phyloP scores from a whole-genome alignment of 1,140 invertebrate species.

The Lepidurus couesii region DNA sequence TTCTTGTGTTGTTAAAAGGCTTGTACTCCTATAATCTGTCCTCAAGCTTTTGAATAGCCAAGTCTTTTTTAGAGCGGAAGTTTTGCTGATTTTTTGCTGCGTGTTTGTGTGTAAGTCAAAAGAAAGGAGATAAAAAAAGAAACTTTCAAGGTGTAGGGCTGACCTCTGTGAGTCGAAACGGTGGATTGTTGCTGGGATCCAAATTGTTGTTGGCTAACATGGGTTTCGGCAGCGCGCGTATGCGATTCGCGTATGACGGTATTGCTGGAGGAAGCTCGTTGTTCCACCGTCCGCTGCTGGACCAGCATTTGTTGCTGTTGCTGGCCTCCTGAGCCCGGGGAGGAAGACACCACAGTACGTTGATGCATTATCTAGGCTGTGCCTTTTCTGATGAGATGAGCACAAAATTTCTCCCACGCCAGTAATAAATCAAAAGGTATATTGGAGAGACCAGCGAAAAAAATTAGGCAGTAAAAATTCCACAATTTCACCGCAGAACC shows the following conservation, averaged over 20 bases:
- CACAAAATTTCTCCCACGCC: not conserved
- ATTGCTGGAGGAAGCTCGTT: conserved; percentile 30
- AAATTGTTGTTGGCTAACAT: conserved; percentile 34
- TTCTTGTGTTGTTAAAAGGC: not conserved
- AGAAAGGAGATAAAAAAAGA: too few species aligned
- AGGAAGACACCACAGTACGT: conserved; percentile 30
- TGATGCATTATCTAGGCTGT: conserved; percentile 25
- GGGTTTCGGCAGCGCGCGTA: conserved; percentile 33
- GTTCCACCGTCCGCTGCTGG: conserved; percentile 35
- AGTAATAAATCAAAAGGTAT: not conserved
- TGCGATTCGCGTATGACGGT: conserved; percentile 34
- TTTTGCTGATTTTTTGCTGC: not conserved
- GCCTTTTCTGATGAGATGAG: not conserved
- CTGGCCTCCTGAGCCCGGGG: conserved; percentile 25
- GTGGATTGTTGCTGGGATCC: conserved; percentile 35
- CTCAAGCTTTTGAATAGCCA: not conserved
- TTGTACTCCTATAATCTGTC: not conserved
- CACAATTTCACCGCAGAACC: not conserved
- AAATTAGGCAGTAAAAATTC: not conserved
- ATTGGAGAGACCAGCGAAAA: not conserved
- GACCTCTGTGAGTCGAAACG: conserved; percentile 34
- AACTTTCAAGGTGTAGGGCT: not conserved
- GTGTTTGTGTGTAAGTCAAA: too few species aligned
- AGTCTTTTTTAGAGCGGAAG: not conserved
- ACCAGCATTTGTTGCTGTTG: conserved; percentile 32